Evolutionary conservation across 64 coral and sea anemone genomes (phyloP).

Genomic region (Orbicella faveolata): DNA sequence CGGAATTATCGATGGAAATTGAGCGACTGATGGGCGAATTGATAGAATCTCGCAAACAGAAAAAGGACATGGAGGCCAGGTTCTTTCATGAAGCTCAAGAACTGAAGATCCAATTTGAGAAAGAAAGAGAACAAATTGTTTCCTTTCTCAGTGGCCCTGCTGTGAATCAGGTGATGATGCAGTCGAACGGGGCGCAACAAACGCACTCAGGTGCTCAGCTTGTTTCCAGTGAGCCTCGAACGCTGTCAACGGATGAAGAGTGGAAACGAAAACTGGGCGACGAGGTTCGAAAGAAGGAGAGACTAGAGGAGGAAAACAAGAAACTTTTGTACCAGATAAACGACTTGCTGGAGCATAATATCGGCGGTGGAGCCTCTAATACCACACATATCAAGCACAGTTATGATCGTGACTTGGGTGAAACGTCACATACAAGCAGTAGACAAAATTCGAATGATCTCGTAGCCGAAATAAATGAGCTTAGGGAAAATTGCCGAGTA

Average conservation of each 20-base stretch:
- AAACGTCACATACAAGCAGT: background rate
- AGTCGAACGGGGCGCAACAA: constrained; percentile 1
- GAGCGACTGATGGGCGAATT: constrained; percentile 73
- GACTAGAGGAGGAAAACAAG: constrained; percentile 85
- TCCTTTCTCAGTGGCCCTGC: constrained; percentile 23
- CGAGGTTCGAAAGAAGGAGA: constrained; percentile 63
- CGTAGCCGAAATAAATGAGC: constrained; percentile 49
- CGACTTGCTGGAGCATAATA: constrained; percentile 28
- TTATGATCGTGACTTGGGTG: background rate
- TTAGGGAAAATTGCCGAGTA: constrained; percentile 48
- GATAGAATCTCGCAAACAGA: constrained; percentile 52
- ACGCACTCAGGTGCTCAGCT: background rate
- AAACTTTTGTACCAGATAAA: constrained; percentile 82
- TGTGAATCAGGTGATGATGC: constrained; percentile 8
- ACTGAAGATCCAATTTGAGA: constrained; percentile 50
- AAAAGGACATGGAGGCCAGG: constrained; percentile 56
- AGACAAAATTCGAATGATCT: constrained; percentile 45
- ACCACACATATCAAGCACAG: background rate
- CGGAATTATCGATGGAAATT: constrained; percentile 74
- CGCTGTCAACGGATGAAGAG: constrained; percentile 5
- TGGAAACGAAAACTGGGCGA: constrained; percentile 37
- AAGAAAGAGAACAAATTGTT: constrained; percentile 43
- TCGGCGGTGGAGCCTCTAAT: background rate
- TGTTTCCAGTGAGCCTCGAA: background rate
- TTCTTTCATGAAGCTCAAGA: constrained; percentile 54